A percentile compares a stretch with the other conserved stretches of the same genome.
Evolutionary conservation across 2,888 invertebrate species (phyloP).

Genomic region (Cyclophora punctaria): DNA sequence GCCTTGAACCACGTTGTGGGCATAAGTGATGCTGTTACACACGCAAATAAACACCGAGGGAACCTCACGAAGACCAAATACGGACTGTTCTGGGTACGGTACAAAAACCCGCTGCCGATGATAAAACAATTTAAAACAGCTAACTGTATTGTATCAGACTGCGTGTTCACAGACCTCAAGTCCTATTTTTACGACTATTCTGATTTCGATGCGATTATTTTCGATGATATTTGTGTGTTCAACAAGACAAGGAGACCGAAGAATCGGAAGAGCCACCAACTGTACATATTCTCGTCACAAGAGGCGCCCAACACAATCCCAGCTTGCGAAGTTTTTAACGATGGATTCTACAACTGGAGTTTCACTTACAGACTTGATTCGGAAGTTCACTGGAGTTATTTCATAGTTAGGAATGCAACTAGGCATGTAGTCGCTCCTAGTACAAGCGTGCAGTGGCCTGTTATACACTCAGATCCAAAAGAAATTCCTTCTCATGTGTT

Average conservation of each 20-base stretch:
- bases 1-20: no score
- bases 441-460: conserved; percentile 13
- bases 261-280: conserved; percentile 23
- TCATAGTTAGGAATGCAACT: conserved; percentile 32
- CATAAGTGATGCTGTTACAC: no score
- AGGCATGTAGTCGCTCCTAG: conserved; percentile 38
- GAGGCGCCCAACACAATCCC: conserved; percentile 33
- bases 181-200: conserved; percentile 25
- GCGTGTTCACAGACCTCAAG: conserved; percentile 30
- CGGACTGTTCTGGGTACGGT: background rate
- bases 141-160: conserved; percentile 30
- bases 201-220: conserved; percentile 37
- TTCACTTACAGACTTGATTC: conserved; percentile 48
- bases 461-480: conserved; percentile 12
- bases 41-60: background rate
- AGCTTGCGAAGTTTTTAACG: conserved; percentile 39
- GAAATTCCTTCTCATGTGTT: conserved; percentile 13
- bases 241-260: conserved; percentile 17
- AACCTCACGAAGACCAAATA: background rate
- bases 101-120: conserved; percentile 7
- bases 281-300: conserved; percentile 39
- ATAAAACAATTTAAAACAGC: conserved; percentile 8
- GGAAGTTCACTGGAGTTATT: conserved; percentile 41
- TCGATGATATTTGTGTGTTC: conserved; percentile 24
- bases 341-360: conserved; percentile 50